Percentiles rank a stretch among this genome's conserved stretches.
These are phyloP conservation scores for Platycercus adscitus DNA, from an alignment of 2,113 vertebrate genomes.

Conservation along the genomic window DNA sequence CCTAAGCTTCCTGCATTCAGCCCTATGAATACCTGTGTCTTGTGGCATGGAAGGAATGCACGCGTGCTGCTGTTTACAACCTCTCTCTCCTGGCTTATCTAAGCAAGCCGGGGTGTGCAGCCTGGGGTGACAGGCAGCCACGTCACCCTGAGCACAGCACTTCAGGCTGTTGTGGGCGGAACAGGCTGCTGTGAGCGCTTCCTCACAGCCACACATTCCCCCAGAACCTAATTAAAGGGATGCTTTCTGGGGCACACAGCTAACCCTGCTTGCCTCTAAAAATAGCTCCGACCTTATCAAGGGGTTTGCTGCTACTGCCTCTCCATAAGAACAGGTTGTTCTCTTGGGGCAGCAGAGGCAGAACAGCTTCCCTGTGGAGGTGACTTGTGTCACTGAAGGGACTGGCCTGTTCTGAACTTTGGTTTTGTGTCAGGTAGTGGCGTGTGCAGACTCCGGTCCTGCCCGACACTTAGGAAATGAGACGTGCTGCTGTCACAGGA, in stretches of 20 bases:
- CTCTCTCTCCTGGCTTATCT: neutral
- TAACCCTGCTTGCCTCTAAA: constrained; percentile 3
- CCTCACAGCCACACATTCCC: neutral
- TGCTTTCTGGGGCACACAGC: constrained; percentile 7
- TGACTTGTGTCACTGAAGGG: neutral
- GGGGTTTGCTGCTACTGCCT: neutral
- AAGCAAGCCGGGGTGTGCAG: neutral
- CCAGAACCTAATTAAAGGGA: constrained; percentile 15
- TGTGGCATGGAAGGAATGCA: neutral
- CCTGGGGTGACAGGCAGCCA: constrained; percentile 30
- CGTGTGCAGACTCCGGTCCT: neutral
- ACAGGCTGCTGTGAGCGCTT: neutral
- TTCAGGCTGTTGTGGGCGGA: neutral
- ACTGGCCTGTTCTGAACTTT: neutral
- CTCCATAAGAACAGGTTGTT: neutral
- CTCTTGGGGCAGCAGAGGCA: neutral
- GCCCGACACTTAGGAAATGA: neutral
- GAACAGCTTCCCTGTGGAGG: neutral
- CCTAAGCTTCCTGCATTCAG: neutral
- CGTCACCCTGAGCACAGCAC: constrained; percentile 40
- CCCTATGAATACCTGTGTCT: neutral
- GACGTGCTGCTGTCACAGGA: neutral
- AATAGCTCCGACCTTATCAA: neutral
- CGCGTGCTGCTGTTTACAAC: constrained; percentile 1
- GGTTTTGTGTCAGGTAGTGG: neutral